Conservation (phyloP, 2,113 vertebrate species). For the Hemiprocne comata region DNA sequence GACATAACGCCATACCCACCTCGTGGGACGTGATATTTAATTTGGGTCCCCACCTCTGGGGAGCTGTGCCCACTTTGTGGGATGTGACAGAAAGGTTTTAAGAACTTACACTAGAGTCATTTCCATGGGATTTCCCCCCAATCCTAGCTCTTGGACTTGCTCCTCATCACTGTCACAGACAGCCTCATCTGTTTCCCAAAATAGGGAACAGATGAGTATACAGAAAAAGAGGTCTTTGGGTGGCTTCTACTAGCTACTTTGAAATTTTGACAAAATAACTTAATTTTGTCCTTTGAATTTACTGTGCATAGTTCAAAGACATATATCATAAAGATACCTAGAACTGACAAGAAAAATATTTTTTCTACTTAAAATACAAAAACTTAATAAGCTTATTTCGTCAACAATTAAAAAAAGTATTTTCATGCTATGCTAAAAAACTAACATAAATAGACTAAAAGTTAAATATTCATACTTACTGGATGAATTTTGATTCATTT, state of each 20-base stretch:
- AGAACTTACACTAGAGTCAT: background rate
- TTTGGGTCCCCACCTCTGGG: too few species aligned
- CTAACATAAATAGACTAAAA: conserved; percentile 9
- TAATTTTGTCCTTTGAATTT: background rate
- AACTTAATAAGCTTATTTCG: background rate
- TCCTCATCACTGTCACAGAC: background rate
- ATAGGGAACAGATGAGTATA: background rate
- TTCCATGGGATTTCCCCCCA: background rate
- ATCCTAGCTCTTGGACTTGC: background rate
- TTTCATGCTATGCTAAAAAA: background rate
- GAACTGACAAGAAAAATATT: background rate
- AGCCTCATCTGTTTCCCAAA: background rate
- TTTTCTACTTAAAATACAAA: background rate
- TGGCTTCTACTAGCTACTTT: background rate
- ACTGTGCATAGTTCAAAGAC: background rate
- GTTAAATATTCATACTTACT: conserved; percentile 83
- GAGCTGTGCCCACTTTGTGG: too few species aligned
- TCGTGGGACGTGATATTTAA: too few species aligned
- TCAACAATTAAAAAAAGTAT: background rate
- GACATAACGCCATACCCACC: too few species aligned
- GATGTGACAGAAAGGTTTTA: background rate
- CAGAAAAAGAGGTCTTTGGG: background rate
- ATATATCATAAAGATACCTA: background rate
- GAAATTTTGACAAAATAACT: background rate
- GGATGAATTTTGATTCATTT: conserved; percentile 88